phyloP scores from a whole-genome alignment of 2,888 invertebrate genomes.

The Leptinotarsa rubiginosa region DNA sequence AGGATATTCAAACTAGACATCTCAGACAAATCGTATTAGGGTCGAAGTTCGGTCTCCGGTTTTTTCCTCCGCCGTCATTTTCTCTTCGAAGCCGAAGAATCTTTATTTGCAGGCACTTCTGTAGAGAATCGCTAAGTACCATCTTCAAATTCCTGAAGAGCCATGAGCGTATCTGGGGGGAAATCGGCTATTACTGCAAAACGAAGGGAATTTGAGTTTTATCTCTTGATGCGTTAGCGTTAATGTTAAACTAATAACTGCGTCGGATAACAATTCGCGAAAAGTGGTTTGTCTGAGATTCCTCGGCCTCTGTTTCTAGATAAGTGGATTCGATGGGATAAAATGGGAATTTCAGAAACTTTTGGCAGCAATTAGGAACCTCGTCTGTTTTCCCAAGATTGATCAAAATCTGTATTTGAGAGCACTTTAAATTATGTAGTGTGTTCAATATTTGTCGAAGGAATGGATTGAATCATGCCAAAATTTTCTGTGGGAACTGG shows the following conservation, averaged over 20 bases:
- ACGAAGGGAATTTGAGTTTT: conserved; percentile 8
- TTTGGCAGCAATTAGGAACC: background rate
- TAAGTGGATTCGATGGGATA: conserved; percentile 1
- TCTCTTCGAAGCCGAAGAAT: background rate
- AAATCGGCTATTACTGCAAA: conserved; percentile 11
- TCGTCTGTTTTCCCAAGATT: background rate
- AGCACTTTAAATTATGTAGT: no score
- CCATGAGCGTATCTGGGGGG: conserved; percentile 15
- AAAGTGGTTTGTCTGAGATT: conserved; percentile 1
- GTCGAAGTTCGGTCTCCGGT: conserved; percentile 18
- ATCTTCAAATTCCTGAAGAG: conserved; percentile 18
- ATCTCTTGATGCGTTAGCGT: conserved; percentile 9
- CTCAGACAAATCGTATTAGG: conserved; percentile 22
- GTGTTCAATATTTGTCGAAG: no score
- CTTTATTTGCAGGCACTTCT: conserved; percentile 23
- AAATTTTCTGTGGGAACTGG: no score
- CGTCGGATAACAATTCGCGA: conserved; percentile 2
- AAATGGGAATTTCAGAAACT: background rate
- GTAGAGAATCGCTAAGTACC: conserved; percentile 21
- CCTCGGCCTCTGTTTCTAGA: background rate
- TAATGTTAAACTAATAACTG: conserved; percentile 19
- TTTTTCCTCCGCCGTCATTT: conserved; percentile 12
- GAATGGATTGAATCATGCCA: no score
- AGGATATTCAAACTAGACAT: conserved; percentile 23
- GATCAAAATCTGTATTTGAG: background rate